These are phyloP conservation scores for Orientallactaga bullata DNA, from an alignment of 2,113 vertebrate species.

Conservation along the genomic window DNA sequence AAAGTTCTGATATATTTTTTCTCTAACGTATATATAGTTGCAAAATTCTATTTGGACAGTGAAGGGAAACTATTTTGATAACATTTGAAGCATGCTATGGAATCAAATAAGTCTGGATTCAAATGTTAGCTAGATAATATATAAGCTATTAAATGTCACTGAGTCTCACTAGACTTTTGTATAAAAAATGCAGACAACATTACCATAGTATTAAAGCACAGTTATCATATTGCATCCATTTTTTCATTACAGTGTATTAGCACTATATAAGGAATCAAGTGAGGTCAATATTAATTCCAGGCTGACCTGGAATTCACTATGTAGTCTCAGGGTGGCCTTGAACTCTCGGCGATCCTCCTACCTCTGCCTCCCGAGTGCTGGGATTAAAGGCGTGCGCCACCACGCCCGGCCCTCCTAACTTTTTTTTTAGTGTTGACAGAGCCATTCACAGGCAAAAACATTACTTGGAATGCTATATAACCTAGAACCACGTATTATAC, in stretches of 20 bases:
- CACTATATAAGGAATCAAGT: not conserved
- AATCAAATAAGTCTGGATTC: not conserved
- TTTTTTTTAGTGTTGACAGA: not conserved
- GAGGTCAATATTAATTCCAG: not conserved
- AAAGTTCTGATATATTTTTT: not conserved
- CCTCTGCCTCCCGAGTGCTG: too few species aligned
- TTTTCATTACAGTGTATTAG: not conserved
- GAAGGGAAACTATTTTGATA: not conserved
- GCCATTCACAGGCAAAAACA: not conserved
- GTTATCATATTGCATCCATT: not conserved
- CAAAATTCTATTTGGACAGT: not conserved
- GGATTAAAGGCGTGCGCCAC: too few species aligned
- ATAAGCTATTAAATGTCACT: not conserved
- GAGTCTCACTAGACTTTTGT: not conserved
- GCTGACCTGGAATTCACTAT: too few species aligned
- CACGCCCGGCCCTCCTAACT: too few species aligned
- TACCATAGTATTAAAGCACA: not conserved
- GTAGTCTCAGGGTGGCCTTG: too few species aligned
- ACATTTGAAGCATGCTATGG: not conserved
- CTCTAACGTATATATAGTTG: not conserved
- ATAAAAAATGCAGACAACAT: not conserved
- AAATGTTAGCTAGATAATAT: not conserved
- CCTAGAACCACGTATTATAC: not conserved
- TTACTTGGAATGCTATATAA: not conserved
- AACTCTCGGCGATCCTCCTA: too few species aligned